Conservation (phyloP, 1,140 invertebrate genomes). For the Drosophila arawakana region DNA sequence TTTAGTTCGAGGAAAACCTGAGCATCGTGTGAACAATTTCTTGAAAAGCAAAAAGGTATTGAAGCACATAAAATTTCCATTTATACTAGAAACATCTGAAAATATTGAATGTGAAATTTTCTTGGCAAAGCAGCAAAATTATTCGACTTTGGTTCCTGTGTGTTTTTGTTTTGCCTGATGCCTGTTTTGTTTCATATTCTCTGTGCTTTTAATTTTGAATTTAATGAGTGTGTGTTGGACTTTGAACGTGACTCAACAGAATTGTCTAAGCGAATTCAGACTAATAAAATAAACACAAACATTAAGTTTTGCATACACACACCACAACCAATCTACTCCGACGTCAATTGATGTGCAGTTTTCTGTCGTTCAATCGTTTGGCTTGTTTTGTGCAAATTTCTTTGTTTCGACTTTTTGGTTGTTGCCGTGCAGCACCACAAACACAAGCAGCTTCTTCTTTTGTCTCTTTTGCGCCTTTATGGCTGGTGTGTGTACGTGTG, state of each 20-base stretch:
- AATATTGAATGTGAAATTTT: constrained; percentile 51
- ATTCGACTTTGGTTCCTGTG: constrained; percentile 69
- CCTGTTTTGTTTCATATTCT: constrained; percentile 26
- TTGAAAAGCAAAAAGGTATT: constrained; percentile 56
- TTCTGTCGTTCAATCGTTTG: constrained; percentile 10
- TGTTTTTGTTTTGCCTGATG: constrained; percentile 18
- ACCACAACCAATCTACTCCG: not conserved
- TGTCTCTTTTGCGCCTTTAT: constrained; percentile 22
- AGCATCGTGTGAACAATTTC: constrained; percentile 10
- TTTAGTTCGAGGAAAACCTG: constrained; percentile 30
- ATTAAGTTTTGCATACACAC: constrained; percentile 35
- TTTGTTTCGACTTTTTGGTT: constrained; percentile 8
- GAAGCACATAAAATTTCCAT: constrained; percentile 70
- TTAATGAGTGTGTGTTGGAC: constrained; percentile 57
- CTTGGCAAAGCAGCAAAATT: constrained; percentile 57
- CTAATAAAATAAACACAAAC: constrained; percentile 57
- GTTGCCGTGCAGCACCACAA: constrained; percentile 8
- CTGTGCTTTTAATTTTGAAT: constrained; percentile 37
- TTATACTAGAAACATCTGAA: constrained; percentile 67
- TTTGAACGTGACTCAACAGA: constrained; percentile 79
- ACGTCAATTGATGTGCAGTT: constrained; percentile 38
- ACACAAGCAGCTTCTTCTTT: constrained; percentile 23
- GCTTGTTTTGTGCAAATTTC: constrained; percentile 24
- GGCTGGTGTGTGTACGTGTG: not conserved
- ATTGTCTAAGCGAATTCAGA: constrained; percentile 49